A percentile compares a stretch with the other conserved stretches of the same genome.
phyloP scores from a whole-genome alignment of 1,140 invertebrate genomes.

The Anoplophora glabripennis region DNA sequence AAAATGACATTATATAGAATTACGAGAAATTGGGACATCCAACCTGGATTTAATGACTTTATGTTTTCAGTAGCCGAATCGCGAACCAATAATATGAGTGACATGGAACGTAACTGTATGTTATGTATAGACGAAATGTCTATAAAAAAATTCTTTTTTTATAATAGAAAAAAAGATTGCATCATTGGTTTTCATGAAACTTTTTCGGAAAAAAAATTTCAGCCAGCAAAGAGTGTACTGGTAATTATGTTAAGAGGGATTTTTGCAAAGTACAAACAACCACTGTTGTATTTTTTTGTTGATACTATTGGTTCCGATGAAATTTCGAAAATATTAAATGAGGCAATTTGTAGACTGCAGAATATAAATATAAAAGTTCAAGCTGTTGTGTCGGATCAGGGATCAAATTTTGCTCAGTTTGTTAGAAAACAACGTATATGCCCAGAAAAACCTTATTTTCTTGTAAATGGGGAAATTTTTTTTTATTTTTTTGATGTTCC shows the following conservation, averaged over 20 bases:
- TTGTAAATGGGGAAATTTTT: constrained; percentile 20
- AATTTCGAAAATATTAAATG: constrained; percentile 30
- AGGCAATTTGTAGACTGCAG: constrained; percentile 24
- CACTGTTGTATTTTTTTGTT: constrained; percentile 29
- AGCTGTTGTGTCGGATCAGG: constrained; percentile 19
- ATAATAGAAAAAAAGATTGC: constrained; percentile 23
- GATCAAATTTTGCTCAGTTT: constrained; percentile 30
- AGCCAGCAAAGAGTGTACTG: constrained; percentile 19
- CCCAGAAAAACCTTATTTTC: constrained; percentile 29
- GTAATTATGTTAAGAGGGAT: constrained; percentile 34
- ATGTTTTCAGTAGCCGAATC: constrained; percentile 3
- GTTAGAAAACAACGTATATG: constrained; percentile 26
- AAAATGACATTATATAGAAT: constrained; percentile 1
- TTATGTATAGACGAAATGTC: constrained; percentile 29
- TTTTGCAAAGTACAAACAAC: constrained; percentile 33
- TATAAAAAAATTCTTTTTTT: constrained; percentile 22
- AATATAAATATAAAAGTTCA: constrained; percentile 30
- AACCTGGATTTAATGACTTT: neutral
- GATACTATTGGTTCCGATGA: constrained; percentile 17
- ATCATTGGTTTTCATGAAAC: constrained; percentile 33
- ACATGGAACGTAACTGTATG: constrained; percentile 19
- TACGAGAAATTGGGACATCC: neutral
- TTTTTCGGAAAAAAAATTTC: constrained; percentile 18
- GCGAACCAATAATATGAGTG: constrained; percentile 1
- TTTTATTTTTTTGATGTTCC: constrained; percentile 36